A percentile compares a stretch with the other conserved stretches of the same genome.
phyloP scores from a whole-genome alignment of 2,113 vertebrate species.

The Anolis sagrei region DNA sequence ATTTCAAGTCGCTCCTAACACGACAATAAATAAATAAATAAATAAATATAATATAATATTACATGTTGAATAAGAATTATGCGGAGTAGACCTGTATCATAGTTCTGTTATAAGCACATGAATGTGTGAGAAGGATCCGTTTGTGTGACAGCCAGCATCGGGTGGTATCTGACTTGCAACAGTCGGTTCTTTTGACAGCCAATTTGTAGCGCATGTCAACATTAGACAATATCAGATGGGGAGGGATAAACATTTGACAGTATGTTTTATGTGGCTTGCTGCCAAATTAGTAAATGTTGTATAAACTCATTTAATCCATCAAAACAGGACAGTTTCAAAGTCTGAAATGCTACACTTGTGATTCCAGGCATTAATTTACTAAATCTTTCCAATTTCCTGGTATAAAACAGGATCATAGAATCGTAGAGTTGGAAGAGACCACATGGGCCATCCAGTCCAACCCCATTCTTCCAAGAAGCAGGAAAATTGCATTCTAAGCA shows the following conservation, averaged over 20 bases:
- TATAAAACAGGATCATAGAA: no score
- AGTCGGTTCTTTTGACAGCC: neutral
- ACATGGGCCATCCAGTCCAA: no score
- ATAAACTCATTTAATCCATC: neutral
- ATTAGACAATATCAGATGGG: neutral
- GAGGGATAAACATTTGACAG: neutral
- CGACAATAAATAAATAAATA: no score
- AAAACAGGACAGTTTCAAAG: neutral
- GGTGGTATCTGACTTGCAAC: neutral
- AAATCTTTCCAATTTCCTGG: neutral
- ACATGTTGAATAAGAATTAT: no score
- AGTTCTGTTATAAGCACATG: neutral
- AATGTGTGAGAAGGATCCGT: neutral
- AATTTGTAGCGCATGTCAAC: neutral
- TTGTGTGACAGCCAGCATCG: neutral
- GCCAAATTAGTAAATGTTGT: neutral
- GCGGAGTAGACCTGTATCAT: no score
- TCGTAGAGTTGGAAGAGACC: no score
- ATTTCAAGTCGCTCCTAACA: no score
- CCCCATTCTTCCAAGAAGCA: no score
- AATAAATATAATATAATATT: no score
- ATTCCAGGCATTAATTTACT: neutral
- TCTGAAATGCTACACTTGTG: neutral
- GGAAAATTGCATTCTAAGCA: no score
- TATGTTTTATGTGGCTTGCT: neutral